Conservation (phyloP, 2,113 vertebrate genomes). For the Sigmodon hispidus region DNA sequence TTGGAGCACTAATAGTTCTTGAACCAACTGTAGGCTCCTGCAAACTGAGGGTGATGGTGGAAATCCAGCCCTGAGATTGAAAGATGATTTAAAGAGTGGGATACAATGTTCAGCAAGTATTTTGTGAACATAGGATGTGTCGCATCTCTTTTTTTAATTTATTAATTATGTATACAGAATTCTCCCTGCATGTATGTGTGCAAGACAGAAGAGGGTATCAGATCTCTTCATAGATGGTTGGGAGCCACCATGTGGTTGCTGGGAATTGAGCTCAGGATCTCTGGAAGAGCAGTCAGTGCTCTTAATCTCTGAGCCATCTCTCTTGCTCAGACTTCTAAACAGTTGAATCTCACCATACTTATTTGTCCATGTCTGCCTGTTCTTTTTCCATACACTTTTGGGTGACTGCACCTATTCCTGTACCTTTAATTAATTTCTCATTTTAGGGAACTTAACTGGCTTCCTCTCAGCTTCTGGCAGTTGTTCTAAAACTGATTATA, state of each 20-base stretch:
- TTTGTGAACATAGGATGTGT: neutral
- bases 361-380: neutral
- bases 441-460: neutral
- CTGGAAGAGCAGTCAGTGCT: too few species aligned
- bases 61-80: slow-evolving; percentile 32
- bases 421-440: slow-evolving; percentile 29
- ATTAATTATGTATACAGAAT: too few species aligned
- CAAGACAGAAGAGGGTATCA: too few species aligned
- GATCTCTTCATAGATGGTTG: too few species aligned
- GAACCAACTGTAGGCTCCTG: neutral
- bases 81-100: neutral
- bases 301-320: too few species aligned
- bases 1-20: neutral
- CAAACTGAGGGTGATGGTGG: neutral
- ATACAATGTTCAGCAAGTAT: neutral
- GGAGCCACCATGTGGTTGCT: too few species aligned
- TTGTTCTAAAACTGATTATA: neutral
- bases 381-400: neutral
- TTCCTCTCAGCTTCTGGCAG: neutral
- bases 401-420: neutral
- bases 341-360: neutral
- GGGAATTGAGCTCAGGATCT: too few species aligned
- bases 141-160: neutral
- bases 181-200: too few species aligned
- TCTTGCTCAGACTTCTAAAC: neutral